A percentile compares a stretch with the other conserved stretches of the same genome.
Evolutionary conservation across 2,113 vertebrate genomes (phyloP).

Genomic region (Porphyrio hochstetteri): DNA sequence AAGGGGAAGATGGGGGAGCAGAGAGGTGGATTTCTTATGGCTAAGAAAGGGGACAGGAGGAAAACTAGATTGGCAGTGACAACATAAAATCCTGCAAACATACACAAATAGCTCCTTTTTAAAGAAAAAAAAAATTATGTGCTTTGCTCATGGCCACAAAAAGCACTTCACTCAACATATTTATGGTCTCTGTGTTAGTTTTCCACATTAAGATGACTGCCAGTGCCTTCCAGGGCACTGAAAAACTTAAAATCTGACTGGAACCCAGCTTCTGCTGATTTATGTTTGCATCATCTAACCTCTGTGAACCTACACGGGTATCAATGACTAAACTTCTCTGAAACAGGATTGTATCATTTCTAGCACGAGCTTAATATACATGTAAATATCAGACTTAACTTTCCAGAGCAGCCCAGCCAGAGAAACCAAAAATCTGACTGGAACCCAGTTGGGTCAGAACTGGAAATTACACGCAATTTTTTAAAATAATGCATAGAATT

Average conservation of each 20-base stretch:
- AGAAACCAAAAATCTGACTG: neutral
- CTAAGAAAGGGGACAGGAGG: neutral
- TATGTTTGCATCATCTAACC: constrained; percentile 38
- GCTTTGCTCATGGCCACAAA: neutral
- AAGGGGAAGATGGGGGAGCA: neutral
- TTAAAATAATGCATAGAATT: neutral
- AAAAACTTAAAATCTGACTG: constrained; percentile 39
- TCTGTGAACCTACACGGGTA: neutral
- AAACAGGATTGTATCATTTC: constrained; percentile 34
- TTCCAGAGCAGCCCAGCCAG: constrained; percentile 14
- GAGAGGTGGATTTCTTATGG: neutral
- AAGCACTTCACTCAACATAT: constrained; percentile 23
- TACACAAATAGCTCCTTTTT: neutral
- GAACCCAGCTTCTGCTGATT: constrained; percentile 1
- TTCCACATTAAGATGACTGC: constrained; percentile 35
- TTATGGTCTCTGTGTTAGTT: neutral
- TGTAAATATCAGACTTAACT: constrained; percentile 20
- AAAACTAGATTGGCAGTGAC: neutral
- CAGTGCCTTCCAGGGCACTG: constrained; percentile 51
- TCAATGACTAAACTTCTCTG: constrained; percentile 32
- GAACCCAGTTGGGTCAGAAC: neutral
- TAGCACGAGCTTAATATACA: neutral
- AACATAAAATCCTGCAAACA: neutral
- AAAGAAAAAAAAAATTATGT: neutral
- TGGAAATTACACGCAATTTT: neutral